Evolutionary conservation across 2,888 invertebrate genomes (phyloP).

Genomic region (Euphydryas editha): DNA sequence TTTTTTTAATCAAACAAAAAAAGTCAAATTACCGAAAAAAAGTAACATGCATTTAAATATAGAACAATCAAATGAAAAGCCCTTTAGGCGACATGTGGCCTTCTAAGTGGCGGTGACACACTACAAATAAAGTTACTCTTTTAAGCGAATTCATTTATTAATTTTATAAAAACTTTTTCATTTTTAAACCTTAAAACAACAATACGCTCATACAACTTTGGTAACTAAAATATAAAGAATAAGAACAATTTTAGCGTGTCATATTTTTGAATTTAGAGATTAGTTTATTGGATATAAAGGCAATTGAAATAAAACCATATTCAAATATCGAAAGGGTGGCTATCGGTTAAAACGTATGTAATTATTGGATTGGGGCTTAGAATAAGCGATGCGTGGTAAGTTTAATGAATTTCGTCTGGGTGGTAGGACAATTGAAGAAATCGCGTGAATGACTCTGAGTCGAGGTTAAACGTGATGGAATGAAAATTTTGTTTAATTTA

Average conservation of each 20-base stretch:
- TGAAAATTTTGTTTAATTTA: neutral
- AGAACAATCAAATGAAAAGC: slow-evolving; percentile 71
- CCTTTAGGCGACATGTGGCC: slow-evolving; percentile 81
- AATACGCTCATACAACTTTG: slow-evolving; percentile 21
- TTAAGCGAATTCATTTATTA: slow-evolving; percentile 72
- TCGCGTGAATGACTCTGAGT: slow-evolving; percentile 17
- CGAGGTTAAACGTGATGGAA: neutral
- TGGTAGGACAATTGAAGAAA: slow-evolving; percentile 53
- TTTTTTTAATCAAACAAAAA: neutral
- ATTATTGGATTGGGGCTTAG: slow-evolving; percentile 73
- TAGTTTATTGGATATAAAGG: slow-evolving; percentile 45
- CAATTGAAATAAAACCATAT: slow-evolving; percentile 78
- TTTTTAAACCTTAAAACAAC: slow-evolving; percentile 47
- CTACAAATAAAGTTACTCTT: slow-evolving; percentile 81
- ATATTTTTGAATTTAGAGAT: slow-evolving; percentile 9
- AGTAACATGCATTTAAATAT: slow-evolving; percentile 53
- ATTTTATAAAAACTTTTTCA: slow-evolving; percentile 50
- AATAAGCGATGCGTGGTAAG: slow-evolving; percentile 70
- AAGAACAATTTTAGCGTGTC: slow-evolving; percentile 34
- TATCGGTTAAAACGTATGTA: slow-evolving; percentile 80
- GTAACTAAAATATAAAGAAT: neutral
- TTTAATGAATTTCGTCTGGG: slow-evolving; percentile 75
- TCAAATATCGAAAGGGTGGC: slow-evolving; percentile 75
- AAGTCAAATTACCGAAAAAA: slow-evolving; percentile 44
- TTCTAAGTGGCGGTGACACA: slow-evolving; percentile 81